phyloP scores from a whole-genome alignment of 2,888 invertebrate genomes.

The Acleris cristana region DNA sequence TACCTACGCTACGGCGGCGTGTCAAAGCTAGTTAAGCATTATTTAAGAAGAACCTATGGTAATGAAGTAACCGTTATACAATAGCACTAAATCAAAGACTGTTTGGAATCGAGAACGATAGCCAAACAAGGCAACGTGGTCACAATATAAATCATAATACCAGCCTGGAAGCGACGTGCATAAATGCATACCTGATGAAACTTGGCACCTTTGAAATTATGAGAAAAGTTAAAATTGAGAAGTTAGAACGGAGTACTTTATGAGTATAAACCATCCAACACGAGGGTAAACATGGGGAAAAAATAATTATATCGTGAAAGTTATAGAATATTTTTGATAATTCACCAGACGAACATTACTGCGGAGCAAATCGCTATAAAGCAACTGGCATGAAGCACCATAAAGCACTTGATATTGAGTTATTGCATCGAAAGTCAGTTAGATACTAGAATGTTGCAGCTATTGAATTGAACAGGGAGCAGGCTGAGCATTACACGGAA shows the following conservation, averaged over 20 bases:
- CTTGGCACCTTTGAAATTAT: constrained; percentile 31
- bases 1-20: background rate
- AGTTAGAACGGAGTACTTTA: constrained; percentile 2
- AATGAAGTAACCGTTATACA: constrained; percentile 47
- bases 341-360: background rate
- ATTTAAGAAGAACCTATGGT: constrained; percentile 38
- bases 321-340: no score
- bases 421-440: constrained; percentile 2
- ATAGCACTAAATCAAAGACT: constrained; percentile 63
- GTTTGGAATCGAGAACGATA: constrained; percentile 59
- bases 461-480: constrained; percentile 13
- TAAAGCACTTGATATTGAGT: constrained; percentile 3
- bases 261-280: constrained; percentile 2
- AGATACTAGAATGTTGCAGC: constrained; percentile 8
- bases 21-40: constrained; percentile 35
- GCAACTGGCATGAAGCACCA: background rate
- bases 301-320: no score
- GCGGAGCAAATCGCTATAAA: background rate
- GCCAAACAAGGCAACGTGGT: constrained; percentile 62
- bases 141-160: constrained; percentile 66
- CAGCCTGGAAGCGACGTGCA: constrained; percentile 50
- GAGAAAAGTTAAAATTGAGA: constrained; percentile 35
- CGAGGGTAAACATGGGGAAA: background rate
- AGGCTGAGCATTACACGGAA: constrained; percentile 40
- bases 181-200: constrained; percentile 62